phyloP scores from a whole-genome alignment of 2,888 invertebrate genomes.

The Sisyra terminalis region DNA sequence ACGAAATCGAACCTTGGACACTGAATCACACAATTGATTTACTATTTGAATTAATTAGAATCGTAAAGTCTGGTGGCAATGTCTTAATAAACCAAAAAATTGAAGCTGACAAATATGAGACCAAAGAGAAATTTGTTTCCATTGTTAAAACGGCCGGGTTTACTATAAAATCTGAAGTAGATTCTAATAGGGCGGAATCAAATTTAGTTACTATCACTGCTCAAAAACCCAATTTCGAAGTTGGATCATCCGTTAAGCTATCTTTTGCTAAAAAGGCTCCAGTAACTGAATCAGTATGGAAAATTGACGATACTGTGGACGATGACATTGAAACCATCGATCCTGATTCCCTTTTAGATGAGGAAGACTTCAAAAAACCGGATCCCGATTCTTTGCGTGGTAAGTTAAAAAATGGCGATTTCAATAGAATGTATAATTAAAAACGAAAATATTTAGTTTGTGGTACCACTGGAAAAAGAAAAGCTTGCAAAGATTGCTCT shows the following conservation, averaged over 20 bases:
- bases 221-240: slow-evolving; percentile 54
- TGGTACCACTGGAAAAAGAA: slow-evolving; percentile 76
- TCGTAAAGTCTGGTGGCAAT: slow-evolving; percentile 45
- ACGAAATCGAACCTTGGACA: slow-evolving; percentile 27
- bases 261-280: slow-evolving; percentile 25
- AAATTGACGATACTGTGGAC: slow-evolving; percentile 41
- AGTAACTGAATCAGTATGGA: slow-evolving; percentile 46
- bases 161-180: slow-evolving; percentile 22
- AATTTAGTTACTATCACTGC: slow-evolving; percentile 23
- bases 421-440: slow-evolving; percentile 7
- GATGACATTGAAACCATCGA: slow-evolving; percentile 70
- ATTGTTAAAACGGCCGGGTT: slow-evolving; percentile 49
- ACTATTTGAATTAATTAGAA: slow-evolving; percentile 36
- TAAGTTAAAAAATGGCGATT: slow-evolving; percentile 23
- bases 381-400: slow-evolving; percentile 69
- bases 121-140: slow-evolving; percentile 20
- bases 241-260: slow-evolving; percentile 44
- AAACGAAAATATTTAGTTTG: slow-evolving; percentile 44
- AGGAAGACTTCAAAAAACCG: slow-evolving; percentile 78
- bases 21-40: slow-evolving; percentile 27
- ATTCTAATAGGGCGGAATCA: slow-evolving; percentile 16
- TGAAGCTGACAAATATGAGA: slow-evolving; percentile 22
- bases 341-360: slow-evolving; percentile 76
- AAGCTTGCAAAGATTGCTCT: slow-evolving; percentile 95
- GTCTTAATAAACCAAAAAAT: slow-evolving; percentile 33